Evolutionary conservation across 2,797 vertebrate species (phyloP), one percentile per base, ranked within the genome.

Genomic region (Acestrorhynchus altus): DNA sequence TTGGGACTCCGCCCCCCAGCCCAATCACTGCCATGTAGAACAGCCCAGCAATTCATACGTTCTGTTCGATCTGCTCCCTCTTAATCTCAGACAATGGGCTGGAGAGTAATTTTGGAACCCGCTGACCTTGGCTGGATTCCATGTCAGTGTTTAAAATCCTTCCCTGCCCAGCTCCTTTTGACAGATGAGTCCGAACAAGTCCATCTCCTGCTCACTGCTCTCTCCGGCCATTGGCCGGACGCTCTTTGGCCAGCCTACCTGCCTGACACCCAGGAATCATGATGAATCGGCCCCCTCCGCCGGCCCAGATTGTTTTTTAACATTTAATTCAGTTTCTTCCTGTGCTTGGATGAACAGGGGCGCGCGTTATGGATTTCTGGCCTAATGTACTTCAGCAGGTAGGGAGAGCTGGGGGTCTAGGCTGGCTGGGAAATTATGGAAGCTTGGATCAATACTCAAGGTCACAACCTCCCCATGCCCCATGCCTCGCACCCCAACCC

Each of bases 291-390:
- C 93, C 94, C 94, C 93, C 95, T 94, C 94, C 93, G 92, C 89
- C 92, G 94, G 89, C 93, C 94, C 93, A 98, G 96, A 98, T 98
- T 99, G 97, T 98, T 98, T 97, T 95, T 97, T 97, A 97, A 97
- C 96, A 95, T 97, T 98, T 98, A 98, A 98, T 98, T 98, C 96
- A 96, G 96, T 98, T 98, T 98, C 95, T 98, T 98, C 97, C 97
- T 97, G 96, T 97, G 96, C 96, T 98, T 96, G 95, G 95, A 96
- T 97, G 97, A 97, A 95, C 96, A 97, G 94, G 59, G 92, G 95
- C 65, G 92, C 93, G 90, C 92, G 93, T 98, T 98, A 98, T 97
- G 95, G 95, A 98, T 98, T 97, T 97, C 95, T 96, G 94, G 93
- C 96, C 93, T 98, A 96, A 97, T 97, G 95, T 96, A 95, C 95